These are phyloP conservation scores for Lepidonotus clava DNA, from an alignment of 2,888 invertebrate species.

Conservation along the genomic window DNA sequence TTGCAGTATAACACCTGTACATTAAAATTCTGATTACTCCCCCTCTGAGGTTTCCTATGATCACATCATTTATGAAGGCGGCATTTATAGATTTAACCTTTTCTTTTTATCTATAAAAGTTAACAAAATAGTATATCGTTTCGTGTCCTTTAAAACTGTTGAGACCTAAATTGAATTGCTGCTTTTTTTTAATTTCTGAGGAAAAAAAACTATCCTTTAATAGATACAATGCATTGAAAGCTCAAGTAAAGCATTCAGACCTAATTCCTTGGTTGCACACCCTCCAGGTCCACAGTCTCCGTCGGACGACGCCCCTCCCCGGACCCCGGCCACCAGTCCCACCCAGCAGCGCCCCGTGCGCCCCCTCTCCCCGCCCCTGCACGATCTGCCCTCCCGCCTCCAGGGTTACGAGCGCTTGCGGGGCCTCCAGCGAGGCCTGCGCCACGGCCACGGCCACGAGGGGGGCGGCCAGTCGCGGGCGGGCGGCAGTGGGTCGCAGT, in stretches of 20 bases:
- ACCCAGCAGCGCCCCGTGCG: not conserved
- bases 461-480: not conserved
- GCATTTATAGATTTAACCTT: no score
- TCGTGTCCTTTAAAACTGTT: no score
- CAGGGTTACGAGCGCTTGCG: constrained; percentile 25
- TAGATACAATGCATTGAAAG: no score
- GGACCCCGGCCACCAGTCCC: not conserved
- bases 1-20: no score
- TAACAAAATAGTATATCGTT: no score
- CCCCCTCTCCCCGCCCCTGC: constrained; percentile 6
- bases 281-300: constrained; percentile 69
- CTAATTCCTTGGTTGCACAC: not conserved
- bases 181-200: no score
- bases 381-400: constrained; percentile 34
- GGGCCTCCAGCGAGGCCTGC: not conserved
- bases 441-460: not conserved
- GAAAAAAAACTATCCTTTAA: no score
- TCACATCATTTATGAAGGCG: no score
- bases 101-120: no score
- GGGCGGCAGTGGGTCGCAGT: not conserved
- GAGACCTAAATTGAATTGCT: no score
- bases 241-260: not conserved
- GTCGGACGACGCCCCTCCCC: constrained; percentile 59
- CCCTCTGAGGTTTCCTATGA: no score
- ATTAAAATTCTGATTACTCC: no score